Percentiles rank a stretch among this genome's conserved stretches.
phyloP scores from a whole-genome alignment of 2,797 vertebrate genomes.

The Tragopan temminckii region DNA sequence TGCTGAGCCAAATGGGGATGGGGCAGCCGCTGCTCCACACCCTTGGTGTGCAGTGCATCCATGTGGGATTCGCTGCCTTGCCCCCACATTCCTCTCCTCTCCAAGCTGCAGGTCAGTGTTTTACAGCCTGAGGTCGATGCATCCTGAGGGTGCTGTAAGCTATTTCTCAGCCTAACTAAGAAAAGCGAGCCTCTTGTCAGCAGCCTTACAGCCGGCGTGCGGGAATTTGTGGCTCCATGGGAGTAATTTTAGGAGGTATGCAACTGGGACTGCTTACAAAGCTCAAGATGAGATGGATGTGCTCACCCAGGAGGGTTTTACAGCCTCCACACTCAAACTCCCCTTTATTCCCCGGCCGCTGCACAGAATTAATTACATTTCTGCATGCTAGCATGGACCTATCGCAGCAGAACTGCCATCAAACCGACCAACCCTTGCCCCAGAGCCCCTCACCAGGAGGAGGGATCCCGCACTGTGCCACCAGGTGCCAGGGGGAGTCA shows the following conservation, averaged over 20 bases:
- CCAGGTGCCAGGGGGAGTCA: neutral
- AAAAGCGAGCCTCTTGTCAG: slow-evolving; percentile 20
- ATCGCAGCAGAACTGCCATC: neutral
- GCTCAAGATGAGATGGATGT: slow-evolving; percentile 33
- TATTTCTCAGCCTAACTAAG: slow-evolving; percentile 40
- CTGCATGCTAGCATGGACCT: neutral
- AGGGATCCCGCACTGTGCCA: rapidly evolving
- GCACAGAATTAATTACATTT: neutral
- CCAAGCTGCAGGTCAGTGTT: neutral
- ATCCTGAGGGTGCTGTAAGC: neutral
- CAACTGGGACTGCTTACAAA: slow-evolving; percentile 24
- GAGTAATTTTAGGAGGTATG: slow-evolving; percentile 47
- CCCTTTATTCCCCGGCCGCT: neutral
- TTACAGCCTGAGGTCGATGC: neutral
- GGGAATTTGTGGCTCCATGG: slow-evolving; percentile 51
- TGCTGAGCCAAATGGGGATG: rapidly evolving
- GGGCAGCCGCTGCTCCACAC: neutral
- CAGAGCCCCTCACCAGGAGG: neutral
- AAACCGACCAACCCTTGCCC: neutral
- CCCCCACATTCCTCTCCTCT: neutral
- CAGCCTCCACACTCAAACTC: neutral
- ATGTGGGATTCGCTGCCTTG: neutral
- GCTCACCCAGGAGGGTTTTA: slow-evolving; percentile 10
- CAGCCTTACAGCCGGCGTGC: slow-evolving; percentile 10
- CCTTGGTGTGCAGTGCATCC: neutral